A percentile compares a stretch with the other conserved stretches of the same genome.
These are phyloP conservation scores for Danio choprae DNA, from an alignment of 2,797 vertebrate genomes.

Conservation along the genomic window DNA sequence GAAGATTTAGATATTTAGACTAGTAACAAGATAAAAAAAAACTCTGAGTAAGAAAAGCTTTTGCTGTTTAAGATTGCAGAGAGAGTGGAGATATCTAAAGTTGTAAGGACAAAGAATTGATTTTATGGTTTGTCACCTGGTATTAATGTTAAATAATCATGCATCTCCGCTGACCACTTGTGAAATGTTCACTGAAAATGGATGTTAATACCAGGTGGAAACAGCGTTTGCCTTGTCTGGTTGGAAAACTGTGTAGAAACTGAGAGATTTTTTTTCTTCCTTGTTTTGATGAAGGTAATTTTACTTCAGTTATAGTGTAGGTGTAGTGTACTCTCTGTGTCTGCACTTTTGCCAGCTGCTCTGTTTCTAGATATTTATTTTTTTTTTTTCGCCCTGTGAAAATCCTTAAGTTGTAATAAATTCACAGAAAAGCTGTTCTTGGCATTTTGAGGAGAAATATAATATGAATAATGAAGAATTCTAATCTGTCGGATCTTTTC, in stretches of 20 bases:
- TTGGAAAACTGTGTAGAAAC: background rate
- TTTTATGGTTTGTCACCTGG: background rate
- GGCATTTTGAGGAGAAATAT: too few species aligned
- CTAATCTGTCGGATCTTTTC: too few species aligned
- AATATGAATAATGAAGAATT: too few species aligned
- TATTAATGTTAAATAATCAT: too few species aligned
- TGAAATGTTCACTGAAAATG: too few species aligned
- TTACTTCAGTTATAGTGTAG: background rate
- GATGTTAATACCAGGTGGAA: too few species aligned
- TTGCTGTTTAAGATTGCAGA: background rate
- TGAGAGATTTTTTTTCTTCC: too few species aligned
- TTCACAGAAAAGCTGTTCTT: too few species aligned
- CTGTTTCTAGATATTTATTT: background rate
- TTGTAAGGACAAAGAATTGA: background rate
- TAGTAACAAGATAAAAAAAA: too few species aligned
- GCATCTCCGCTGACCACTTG: too few species aligned
- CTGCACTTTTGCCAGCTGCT: background rate
- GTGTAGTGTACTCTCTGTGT: background rate
- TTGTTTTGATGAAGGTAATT: constrained; percentile 3
- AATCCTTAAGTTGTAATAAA: background rate
- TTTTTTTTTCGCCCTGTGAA: background rate
- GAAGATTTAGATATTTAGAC: too few species aligned
- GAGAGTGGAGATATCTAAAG: background rate
- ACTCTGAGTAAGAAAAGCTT: too few species aligned
- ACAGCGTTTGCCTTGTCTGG: background rate